These are phyloP conservation scores for Drosophila borborema DNA, from an alignment of 2,888 invertebrate species.

Conservation along the genomic window DNA sequence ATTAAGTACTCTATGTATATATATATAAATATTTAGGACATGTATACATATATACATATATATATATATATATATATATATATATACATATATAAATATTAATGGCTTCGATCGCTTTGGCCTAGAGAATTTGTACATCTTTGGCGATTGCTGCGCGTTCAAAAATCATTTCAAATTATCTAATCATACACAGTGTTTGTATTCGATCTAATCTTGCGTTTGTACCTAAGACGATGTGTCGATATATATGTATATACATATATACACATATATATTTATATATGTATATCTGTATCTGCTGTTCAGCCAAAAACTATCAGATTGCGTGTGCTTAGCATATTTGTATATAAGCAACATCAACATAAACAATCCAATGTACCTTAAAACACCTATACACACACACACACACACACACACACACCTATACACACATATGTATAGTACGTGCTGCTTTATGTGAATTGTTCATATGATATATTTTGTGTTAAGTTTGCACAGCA, in stretches of 20 bases:
- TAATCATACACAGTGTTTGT: slow-evolving; percentile 45
- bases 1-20: slow-evolving; percentile 6
- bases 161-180: slow-evolving; percentile 46
- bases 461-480: slow-evolving; percentile 24
- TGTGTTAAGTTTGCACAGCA: slow-evolving; percentile 32
- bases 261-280: background rate
- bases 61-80: too few species aligned
- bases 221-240: slow-evolving; percentile 22
- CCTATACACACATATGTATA: slow-evolving; percentile 5
- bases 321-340: slow-evolving; percentile 46
- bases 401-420: background rate
- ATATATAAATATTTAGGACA: background rate
- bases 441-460: slow-evolving; percentile 2
- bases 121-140: background rate
- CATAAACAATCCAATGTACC: slow-evolving; percentile 77
- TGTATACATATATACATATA: background rate
- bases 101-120: slow-evolving; percentile 1
- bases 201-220: slow-evolving; percentile 50
- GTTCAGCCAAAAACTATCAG: slow-evolving; percentile 35
- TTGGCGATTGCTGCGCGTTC: slow-evolving; percentile 36
- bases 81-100: background rate
- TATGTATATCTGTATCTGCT: slow-evolving; percentile 2
- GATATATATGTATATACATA: background rate
- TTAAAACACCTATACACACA: slow-evolving; percentile 49
- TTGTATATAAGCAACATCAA: slow-evolving; percentile 23